These are phyloP conservation scores for Gadopsis bispinosus DNA, from an alignment of 2,797 vertebrate species.

Conservation along the genomic window DNA sequence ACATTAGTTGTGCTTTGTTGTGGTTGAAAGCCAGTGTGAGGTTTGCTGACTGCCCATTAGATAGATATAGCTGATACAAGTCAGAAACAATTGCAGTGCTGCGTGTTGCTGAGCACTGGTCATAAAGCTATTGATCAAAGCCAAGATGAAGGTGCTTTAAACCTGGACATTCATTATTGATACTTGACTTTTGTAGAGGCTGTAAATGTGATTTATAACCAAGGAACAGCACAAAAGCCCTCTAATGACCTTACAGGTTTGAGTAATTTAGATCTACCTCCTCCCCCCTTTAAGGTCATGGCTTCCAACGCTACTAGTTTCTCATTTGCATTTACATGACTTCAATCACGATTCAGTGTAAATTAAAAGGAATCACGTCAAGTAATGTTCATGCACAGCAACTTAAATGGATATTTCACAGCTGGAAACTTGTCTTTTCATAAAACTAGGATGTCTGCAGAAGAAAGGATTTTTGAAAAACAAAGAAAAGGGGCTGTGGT, in stretches of 20 bases:
- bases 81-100: slow-evolving; percentile 53
- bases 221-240: slow-evolving; percentile 11
- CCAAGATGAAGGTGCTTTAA: slow-evolving; percentile 39
- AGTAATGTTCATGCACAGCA: background rate
- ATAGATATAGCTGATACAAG: slow-evolving; percentile 40
- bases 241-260: slow-evolving; percentile 9
- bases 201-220: slow-evolving; percentile 51
- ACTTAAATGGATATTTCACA: too few species aligned
- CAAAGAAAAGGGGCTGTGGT: too few species aligned
- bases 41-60: slow-evolving; percentile 47
- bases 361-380: background rate
- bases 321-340: slow-evolving; percentile 17
- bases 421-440: too few species aligned
- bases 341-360: background rate
- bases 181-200: slow-evolving; percentile 30
- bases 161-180: slow-evolving; percentile 37
- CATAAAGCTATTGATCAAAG: slow-evolving; percentile 54
- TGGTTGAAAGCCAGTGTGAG: slow-evolving; percentile 39
- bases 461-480: too few species aligned
- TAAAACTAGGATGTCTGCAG: too few species aligned
- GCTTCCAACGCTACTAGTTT: background rate
- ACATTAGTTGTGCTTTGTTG: slow-evolving; percentile 43
- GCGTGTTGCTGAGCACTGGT: slow-evolving; percentile 18
- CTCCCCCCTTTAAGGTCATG: background rate
- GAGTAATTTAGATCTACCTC: slow-evolving; percentile 1